These are phyloP conservation scores for Laticauda laticaudata DNA, from an alignment of 2,113 vertebrate species.

Conservation along the genomic window DNA sequence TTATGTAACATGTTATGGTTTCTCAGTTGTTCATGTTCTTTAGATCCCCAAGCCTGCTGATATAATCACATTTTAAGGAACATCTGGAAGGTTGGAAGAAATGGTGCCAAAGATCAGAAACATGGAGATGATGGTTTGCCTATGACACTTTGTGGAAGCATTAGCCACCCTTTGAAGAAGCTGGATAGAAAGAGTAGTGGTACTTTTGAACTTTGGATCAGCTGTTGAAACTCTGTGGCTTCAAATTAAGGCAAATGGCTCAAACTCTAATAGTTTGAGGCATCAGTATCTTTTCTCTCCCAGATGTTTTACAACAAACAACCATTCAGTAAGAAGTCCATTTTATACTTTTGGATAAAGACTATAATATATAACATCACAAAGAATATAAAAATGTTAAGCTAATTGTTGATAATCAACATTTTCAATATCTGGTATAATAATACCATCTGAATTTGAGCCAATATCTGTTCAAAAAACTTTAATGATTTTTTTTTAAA, in stretches of 20 bases:
- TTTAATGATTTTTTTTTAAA: neutral
- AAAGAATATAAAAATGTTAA: neutral
- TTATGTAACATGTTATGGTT: neutral
- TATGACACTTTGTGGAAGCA: neutral
- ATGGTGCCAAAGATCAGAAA: neutral
- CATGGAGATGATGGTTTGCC: neutral
- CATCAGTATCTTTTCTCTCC: neutral
- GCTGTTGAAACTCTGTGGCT: neutral
- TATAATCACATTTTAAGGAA: neutral
- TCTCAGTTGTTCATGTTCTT: neutral
- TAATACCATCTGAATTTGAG: neutral
- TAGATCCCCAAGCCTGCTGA: neutral
- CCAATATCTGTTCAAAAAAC: neutral
- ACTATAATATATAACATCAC: neutral
- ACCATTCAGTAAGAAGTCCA: neutral
- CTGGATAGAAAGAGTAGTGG: neutral
- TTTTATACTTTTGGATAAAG: slow-evolving; percentile 6
- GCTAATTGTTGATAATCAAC: neutral
- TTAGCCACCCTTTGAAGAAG: neutral
- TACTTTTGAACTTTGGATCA: neutral
- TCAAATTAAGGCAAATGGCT: neutral
- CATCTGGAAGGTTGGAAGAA: neutral
- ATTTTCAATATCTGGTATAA: neutral
- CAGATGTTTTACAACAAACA: neutral
- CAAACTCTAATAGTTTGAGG: neutral